These are phyloP conservation scores for Leptopterna dolabrata DNA, from an alignment of 2,888 invertebrate genomes.

Conservation along the genomic window DNA sequence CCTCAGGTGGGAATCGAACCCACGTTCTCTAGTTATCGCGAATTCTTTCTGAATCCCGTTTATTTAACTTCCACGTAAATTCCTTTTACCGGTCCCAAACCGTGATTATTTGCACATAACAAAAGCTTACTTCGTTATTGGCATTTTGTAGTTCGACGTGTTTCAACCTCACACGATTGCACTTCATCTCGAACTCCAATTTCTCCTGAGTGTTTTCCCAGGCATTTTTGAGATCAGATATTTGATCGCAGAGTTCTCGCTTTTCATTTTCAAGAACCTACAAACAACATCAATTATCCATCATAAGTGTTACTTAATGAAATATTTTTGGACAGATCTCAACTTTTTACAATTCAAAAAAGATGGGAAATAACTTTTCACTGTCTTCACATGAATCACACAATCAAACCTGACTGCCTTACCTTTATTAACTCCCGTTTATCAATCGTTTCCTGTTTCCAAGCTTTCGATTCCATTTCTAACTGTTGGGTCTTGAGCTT, in stretches of 20 bases:
- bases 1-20: too few species aligned
- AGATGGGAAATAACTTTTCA: too few species aligned
- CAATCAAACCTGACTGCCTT: too few species aligned
- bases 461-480: constrained; percentile 39
- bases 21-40: too few species aligned
- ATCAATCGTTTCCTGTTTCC: constrained; percentile 43
- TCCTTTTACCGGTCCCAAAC: too few species aligned
- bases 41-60: too few species aligned
- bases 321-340: too few species aligned
- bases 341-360: too few species aligned
- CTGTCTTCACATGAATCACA: too few species aligned
- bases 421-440: constrained; percentile 50
- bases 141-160: constrained; percentile 16
- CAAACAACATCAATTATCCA: background rate
- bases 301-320: too few species aligned
- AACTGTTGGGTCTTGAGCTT: constrained; percentile 45
- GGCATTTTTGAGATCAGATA: background rate
- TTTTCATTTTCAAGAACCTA: constrained; percentile 25
- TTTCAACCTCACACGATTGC: constrained; percentile 4
- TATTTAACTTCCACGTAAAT: too few species aligned
- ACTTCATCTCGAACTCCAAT: constrained; percentile 25
- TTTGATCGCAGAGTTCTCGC: background rate
- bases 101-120: too few species aligned
- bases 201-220: constrained; percentile 10
- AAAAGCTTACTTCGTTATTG: constrained; percentile 32